Percentiles rank a stretch among this genome's conserved stretches.
Conservation (phyloP, 2,113 vertebrate species). For the Stegostoma tigrinum region DNA sequence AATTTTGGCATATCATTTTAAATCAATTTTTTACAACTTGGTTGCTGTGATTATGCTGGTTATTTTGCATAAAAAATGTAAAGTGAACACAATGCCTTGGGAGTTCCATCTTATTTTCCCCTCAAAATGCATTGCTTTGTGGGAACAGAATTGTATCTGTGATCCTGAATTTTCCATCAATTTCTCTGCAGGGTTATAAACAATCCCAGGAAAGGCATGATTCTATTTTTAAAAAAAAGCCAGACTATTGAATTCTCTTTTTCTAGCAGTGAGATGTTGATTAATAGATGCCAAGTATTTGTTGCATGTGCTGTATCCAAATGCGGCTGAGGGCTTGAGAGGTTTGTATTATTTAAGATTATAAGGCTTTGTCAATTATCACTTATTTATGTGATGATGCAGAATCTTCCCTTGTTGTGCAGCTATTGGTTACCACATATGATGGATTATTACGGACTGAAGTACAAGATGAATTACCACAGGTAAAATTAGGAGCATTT, state of each 20-base stretch:
- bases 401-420: background rate
- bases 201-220: constrained; percentile 1
- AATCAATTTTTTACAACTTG: background rate
- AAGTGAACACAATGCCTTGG: background rate
- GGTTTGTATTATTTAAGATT: background rate
- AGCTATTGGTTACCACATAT: background rate
- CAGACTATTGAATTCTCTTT: background rate
- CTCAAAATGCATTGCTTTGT: background rate
- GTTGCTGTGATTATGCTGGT: background rate
- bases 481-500: background rate
- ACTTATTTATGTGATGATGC: background rate
- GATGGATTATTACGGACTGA: background rate
- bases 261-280: background rate
- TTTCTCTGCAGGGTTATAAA: background rate
- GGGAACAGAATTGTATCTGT: background rate
- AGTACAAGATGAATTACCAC: background rate
- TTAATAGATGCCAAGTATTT: background rate
- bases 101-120: background rate
- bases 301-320: background rate
- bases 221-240: background rate
- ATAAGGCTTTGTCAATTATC: background rate
- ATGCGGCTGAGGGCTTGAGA: background rate
- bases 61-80: background rate
- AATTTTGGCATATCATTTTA: background rate
- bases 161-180: background rate